A percentile compares a stretch with the other conserved stretches of the same genome.
Evolutionary conservation across 2,888 invertebrate species (phyloP).

Genomic region (Eumerus sabulonum): DNA sequence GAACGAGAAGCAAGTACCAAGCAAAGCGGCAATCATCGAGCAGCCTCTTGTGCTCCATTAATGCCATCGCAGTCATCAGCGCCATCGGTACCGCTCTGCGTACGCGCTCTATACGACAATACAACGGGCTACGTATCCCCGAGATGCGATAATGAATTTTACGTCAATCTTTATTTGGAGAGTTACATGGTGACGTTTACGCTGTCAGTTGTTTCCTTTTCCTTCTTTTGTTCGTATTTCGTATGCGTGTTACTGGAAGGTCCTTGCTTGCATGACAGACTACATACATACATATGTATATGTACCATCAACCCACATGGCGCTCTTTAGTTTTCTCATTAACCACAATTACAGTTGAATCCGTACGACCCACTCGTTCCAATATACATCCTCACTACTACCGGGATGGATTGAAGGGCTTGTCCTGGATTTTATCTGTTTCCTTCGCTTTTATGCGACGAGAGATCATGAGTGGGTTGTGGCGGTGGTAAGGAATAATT

Average conservation of each 20-base stretch:
- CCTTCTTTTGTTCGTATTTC: constrained; percentile 1
- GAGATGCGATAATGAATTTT: constrained; percentile 71
- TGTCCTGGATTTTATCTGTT: no score
- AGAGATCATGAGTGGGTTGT: constrained; percentile 56
- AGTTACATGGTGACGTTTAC: constrained; percentile 24
- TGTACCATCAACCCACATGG: constrained; percentile 24
- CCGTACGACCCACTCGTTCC: not conserved
- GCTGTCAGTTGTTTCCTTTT: constrained; percentile 21
- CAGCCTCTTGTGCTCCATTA: constrained; percentile 7
- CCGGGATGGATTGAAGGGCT: not conserved
- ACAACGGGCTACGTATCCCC: constrained; percentile 5
- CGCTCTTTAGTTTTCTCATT: constrained; percentile 31
- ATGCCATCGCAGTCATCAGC: not conserved
- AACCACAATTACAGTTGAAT: constrained; percentile 59
- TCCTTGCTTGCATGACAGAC: constrained; percentile 33
- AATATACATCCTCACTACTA: constrained; percentile 1
- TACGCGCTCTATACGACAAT: no score
- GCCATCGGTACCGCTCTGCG: not conserved
- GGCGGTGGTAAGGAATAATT: constrained; percentile 55
- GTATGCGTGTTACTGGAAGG: no score
- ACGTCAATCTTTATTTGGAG: constrained; percentile 74
- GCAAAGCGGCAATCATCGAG: no score
- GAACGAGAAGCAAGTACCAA: no score
- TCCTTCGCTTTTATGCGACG: constrained; percentile 15
- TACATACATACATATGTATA: constrained; percentile 8